Evolutionary conservation across 2,797 vertebrate species (phyloP), one percentile per base, ranked within the genome.

Genomic region (Lindbergichthys nudifrons): DNA sequence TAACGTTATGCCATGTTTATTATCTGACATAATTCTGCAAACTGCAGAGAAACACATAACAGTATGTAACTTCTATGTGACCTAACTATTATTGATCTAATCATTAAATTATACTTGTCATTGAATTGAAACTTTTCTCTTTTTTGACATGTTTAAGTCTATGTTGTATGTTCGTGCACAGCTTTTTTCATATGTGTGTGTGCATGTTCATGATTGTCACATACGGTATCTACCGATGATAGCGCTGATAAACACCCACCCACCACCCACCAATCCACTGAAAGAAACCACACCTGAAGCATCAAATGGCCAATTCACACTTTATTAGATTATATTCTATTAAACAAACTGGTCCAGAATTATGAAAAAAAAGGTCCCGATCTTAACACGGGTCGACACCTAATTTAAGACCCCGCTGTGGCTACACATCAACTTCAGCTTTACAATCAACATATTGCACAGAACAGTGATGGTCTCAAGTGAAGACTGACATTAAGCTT

Each of bases 281-380:
- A 16, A 81, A 60, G 14, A 74, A 77, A 79, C 13, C 3, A 41
- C 51, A 66, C 10, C 12, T 57, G 39, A 75, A 48, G n/a, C 77
- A 36, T 52, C 19, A 73, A 80, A 52, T 74, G 57, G 70, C 26
- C 9, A 57, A 80, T 82, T 86, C 64, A 61, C 30, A 73, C 85
- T 90, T 88, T 84, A 76, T 89, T 84, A 41, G 75, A 41, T 66
- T 8, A 66, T 67, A 10, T 84, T 87, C 90, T 81, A 87, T 87
- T 76, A 76, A 73, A 87, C 81, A 90, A 88, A 88, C 77, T 86
- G 78, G 75, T 90, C 85, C 83, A 82, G 8, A 75, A 5, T 87
- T 2, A 75, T 72, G 43, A 52, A 86, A 87, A 88, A 86, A 83
- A 65, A 54, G 70, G 69, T 84, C 62, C 66, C 58, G 1, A 74